Evolutionary conservation across 1,140 invertebrate genomes (phyloP).

Genomic region (Ceratina calcarata): DNA sequence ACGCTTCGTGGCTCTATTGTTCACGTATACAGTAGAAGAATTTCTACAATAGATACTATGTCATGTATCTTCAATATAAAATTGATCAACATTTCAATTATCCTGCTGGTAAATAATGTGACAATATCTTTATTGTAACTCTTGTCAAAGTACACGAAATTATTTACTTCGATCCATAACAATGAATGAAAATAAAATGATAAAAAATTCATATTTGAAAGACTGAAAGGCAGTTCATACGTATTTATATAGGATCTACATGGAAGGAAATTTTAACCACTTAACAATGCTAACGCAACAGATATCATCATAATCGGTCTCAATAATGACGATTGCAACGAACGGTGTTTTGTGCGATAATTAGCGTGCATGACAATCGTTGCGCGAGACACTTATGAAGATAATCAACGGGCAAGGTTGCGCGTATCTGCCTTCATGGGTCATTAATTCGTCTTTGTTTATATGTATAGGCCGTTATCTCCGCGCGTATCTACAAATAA

Average conservation of each 20-base stretch:
- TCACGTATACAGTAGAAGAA: too few species aligned
- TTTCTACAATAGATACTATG: too few species aligned
- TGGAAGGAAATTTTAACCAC: background rate
- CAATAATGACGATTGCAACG: background rate
- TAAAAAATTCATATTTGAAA: too few species aligned
- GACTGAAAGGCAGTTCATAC: too few species aligned
- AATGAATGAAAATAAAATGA: too few species aligned
- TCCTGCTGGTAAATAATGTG: too few species aligned
- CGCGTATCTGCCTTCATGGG: slow-evolving; percentile 26
- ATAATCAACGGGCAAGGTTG: slow-evolving; percentile 9
- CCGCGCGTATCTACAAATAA: slow-evolving; percentile 29
- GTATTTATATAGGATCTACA: background rate
- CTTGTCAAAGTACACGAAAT: too few species aligned
- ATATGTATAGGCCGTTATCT: slow-evolving; percentile 9
- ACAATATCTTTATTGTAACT: too few species aligned
- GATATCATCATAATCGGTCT: background rate
- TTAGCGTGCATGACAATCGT: background rate
- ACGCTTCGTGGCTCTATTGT: too few species aligned
- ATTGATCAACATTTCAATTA: too few species aligned
- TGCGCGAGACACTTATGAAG: slow-evolving; percentile 12
- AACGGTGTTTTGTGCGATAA: slow-evolving; percentile 1
- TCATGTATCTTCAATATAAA: too few species aligned
- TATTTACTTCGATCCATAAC: too few species aligned
- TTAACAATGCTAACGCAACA: background rate
- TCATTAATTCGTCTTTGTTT: slow-evolving; percentile 43